Percentiles rank a stretch among this genome's conserved stretches.
Evolutionary conservation across 2,888 invertebrate species (phyloP).

Genomic region (Pharmacophagus antenor): DNA sequence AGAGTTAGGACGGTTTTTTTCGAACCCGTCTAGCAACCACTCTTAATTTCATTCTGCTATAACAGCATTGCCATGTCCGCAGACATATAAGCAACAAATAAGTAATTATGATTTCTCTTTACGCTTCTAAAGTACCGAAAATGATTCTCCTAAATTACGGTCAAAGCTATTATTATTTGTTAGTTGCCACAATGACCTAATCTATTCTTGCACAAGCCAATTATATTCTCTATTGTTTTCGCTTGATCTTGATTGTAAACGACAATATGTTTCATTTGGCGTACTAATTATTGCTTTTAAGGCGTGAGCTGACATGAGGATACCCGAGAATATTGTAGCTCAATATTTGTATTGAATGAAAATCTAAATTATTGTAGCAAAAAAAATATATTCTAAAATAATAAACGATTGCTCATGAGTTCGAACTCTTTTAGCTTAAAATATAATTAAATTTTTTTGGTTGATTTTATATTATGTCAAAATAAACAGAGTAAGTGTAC

Average conservation of each 20-base stretch:
- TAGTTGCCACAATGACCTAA: not conserved
- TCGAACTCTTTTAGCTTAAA: too few relatives aligned
- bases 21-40: too few relatives aligned
- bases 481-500: too few relatives aligned
- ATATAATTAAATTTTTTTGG: too few relatives aligned
- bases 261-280: constrained; percentile 5
- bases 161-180: not conserved
- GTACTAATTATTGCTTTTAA: constrained; percentile 16
- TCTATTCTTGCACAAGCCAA: not conserved
- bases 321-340: constrained; percentile 1
- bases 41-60: too few relatives aligned
- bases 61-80: too few relatives aligned
- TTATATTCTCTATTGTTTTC: constrained; percentile 17
- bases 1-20: too few relatives aligned
- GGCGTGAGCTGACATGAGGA: constrained; percentile 5
- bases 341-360: not conserved
- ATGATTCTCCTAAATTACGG: not conserved
- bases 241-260: constrained; percentile 20
- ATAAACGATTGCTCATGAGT: too few relatives aligned
- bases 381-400: not conserved
- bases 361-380: not conserved
- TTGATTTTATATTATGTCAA: too few relatives aligned
- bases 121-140: not conserved
- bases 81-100: too few relatives aligned
- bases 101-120: constrained; percentile 2